A percentile compares a stretch with the other conserved stretches of the same genome.
These are phyloP conservation scores for Plusia festucae DNA, from an alignment of 2,888 invertebrate species.

Conservation along the genomic window DNA sequence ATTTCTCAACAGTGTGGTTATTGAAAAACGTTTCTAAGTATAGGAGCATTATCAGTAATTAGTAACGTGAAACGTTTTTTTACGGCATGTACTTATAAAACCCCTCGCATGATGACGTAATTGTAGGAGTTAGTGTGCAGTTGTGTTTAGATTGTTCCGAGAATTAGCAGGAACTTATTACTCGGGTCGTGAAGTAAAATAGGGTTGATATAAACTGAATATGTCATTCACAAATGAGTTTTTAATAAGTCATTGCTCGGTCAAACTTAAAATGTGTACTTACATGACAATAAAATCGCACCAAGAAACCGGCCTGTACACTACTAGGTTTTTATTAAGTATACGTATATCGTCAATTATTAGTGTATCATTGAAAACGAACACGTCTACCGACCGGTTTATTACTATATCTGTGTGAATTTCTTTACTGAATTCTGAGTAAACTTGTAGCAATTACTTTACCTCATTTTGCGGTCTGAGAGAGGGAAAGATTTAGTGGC, in stretches of 20 bases:
- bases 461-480: background rate
- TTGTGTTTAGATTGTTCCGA: slow-evolving; percentile 14
- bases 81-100: slow-evolving; percentile 22
- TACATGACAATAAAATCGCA: background rate
- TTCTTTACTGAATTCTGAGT: background rate
- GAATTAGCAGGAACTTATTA: slow-evolving; percentile 10
- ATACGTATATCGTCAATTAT: slow-evolving; percentile 5
- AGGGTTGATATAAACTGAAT: background rate
- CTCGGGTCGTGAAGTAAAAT: background rate
- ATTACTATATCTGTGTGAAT: background rate
- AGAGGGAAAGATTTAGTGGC: background rate
- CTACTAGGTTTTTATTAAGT: background rate
- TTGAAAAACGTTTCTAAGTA: slow-evolving; percentile 26
- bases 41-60: slow-evolving; percentile 26
- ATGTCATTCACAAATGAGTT: background rate
- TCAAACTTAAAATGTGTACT: background rate
- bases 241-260: background rate
- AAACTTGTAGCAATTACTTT: background rate
- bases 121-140: slow-evolving; percentile 24
- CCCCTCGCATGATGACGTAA: slow-evolving; percentile 38
- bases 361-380: slow-evolving; percentile 7
- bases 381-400: background rate
- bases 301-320: background rate
- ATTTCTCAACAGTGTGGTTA: slow-evolving; percentile 25
- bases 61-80: slow-evolving; percentile 38